Conservation (phyloP, 2,888 invertebrate genomes). For the Campoplex capitator region DNA sequence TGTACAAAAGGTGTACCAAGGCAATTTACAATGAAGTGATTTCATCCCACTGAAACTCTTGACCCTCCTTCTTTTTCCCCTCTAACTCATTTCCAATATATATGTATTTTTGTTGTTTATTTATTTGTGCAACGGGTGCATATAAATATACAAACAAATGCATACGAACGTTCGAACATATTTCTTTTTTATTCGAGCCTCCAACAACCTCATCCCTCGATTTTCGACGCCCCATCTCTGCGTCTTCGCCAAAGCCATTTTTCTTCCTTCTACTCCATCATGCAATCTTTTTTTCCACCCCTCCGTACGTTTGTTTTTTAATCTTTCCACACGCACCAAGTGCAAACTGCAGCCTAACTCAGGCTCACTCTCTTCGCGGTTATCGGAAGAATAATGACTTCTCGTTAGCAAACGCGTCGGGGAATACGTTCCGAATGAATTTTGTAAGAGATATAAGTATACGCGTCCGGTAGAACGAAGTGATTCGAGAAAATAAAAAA, state of each 20-base stretch:
- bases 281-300: constrained; percentile 33
- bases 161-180: not conserved
- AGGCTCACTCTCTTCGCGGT: constrained; percentile 39
- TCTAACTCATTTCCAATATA: constrained; percentile 34
- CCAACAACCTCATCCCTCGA: constrained; percentile 44
- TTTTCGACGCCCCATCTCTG: constrained; percentile 57
- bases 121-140: constrained; percentile 5
- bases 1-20: constrained; percentile 18
- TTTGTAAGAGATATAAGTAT: constrained; percentile 19
- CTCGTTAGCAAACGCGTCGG: constrained; percentile 63
- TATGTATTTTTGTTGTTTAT: constrained; percentile 25
- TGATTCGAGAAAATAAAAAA: constrained; percentile 7
- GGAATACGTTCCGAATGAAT: constrained; percentile 44
- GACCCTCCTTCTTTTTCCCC: constrained; percentile 10
- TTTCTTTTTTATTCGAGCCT: constrained; percentile 35
- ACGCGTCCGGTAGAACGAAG: not conserved
- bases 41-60: constrained; percentile 38
- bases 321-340: constrained; percentile 27
- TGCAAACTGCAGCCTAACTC: constrained; percentile 20
- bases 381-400: constrained; percentile 67
- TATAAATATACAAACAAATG: constrained; percentile 21
- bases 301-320: not conserved
- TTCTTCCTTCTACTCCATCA: constrained; percentile 61
- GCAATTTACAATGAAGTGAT: constrained; percentile 23
- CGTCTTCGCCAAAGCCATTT: constrained; percentile 53